These are phyloP conservation scores for Spermophilus dauricus DNA, from an alignment of 2,113 vertebrate species.

Conservation along the genomic window DNA sequence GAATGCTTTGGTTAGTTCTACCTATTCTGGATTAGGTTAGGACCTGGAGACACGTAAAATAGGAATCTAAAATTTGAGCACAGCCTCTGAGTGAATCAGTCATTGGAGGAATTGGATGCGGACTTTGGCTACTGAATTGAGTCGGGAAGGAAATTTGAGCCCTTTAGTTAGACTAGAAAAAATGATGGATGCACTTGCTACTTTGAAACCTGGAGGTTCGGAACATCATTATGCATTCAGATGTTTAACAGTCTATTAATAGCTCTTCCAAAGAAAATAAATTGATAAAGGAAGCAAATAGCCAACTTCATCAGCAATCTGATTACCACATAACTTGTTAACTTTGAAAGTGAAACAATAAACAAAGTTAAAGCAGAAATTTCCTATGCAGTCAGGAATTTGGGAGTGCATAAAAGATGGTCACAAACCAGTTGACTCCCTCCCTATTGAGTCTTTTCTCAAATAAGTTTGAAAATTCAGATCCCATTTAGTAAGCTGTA, in stretches of 20 bases:
- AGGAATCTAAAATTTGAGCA: not conserved
- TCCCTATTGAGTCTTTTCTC: conserved; percentile 9
- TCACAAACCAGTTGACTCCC: conserved; percentile 29
- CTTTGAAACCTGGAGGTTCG: conserved; percentile 22
- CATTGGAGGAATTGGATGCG: not conserved
- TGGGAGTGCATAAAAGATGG: not conserved
- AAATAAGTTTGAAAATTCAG: conserved; percentile 7
- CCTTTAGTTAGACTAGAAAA: not conserved
- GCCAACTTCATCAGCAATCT: not conserved
- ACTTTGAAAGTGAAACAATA: conserved; percentile 53
- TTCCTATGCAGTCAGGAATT: not conserved
- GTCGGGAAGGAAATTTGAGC: not conserved
- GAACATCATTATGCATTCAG: not conserved
- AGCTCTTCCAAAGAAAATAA: conserved; percentile 17
- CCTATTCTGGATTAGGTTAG: not conserved
- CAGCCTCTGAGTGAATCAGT: not conserved
- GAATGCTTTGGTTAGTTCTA: not conserved
- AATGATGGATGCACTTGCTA: not conserved
- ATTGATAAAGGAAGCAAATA: conserved; percentile 43
- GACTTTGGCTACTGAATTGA: not conserved
- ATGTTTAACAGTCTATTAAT: conserved; percentile 5
- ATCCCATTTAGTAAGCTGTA: not conserved
- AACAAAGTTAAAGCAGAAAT: conserved; percentile 11
- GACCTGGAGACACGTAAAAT: not conserved
- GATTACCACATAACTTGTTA: not conserved